Evolutionary conservation across 2,888 invertebrate species (phyloP), one percentile per base, ranked within the genome.

Genomic region (Pegoplata infirma): DNA sequence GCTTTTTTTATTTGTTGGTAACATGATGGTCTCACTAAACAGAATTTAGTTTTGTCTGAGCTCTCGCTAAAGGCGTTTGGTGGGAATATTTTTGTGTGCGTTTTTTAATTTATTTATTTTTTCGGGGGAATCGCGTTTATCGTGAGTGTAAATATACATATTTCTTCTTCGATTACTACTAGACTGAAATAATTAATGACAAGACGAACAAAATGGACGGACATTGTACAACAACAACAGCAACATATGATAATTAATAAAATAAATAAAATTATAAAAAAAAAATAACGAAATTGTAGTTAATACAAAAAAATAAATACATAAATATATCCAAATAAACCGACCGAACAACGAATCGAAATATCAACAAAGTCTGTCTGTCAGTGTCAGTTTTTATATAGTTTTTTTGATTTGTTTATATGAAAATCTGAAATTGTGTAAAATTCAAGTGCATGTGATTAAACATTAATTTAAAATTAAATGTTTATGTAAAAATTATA

Each of bases 21-120:
- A 64, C 56, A 75, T 63, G 63, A 75, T 40, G 49, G 49, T 53
- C 63, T 79, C 53, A 80, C 64, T 76, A 66, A 76, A 53, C 68
- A 73, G 55, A 76, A 69, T 80, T 81, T 61, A 81, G 81, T 81
- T 75, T 73, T 59, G 77, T 75, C 46, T 80, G 69, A 80, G 28
- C 77, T 58, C 68, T 81, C 74, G 72, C 47, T 72, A 56, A 58
- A 40, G 66, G 66, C 81, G 75, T 75, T 72, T 71, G 51, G 32
- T 32, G 75, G 32, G 46, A 28, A 58, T 44, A 28, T 56, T 67
- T 58, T 51, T 66, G 63, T n/a, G 36, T 40, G 32, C 1, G 10
- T 40, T 40, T n/a, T 40, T 40, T 2, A 1, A 40, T 32, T n/a
- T 25, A 6, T 25, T 25, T 3, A 25, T 25, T 6, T 3, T 69